Conservation (phyloP, 2,797 vertebrate genomes). For the Heliangelus exortis region DNA sequence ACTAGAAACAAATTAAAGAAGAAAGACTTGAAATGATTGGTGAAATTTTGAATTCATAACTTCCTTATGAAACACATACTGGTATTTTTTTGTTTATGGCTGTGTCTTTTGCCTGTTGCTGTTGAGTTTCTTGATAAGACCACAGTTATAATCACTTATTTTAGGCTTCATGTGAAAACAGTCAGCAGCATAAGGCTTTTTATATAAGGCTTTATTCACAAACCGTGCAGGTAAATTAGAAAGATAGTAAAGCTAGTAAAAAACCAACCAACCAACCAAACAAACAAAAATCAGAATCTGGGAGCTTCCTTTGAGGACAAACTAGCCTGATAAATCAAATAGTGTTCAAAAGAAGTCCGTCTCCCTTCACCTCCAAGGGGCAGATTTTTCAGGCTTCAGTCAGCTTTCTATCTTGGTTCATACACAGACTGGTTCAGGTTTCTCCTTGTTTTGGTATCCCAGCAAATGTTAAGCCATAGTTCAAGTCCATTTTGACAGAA, state of each 20-base stretch:
- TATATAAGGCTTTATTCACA: background rate
- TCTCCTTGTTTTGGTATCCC: background rate
- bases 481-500: background rate
- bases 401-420: background rate
- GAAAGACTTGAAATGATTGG: background rate
- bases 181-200: background rate
- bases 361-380: background rate
- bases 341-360: background rate
- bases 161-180: background rate
- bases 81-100: background rate
- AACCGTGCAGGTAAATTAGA: background rate
- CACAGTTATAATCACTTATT: background rate
- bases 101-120: background rate
- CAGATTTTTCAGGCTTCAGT: background rate
- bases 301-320: background rate
- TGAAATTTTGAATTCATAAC: conserved; percentile 9
- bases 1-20: conserved; percentile 39
- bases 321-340: background rate
- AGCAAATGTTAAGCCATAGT: background rate
- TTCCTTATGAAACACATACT: background rate
- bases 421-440: background rate
- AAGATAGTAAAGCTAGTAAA: background rate
- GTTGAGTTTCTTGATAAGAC: background rate
- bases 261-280: too few relatives aligned
- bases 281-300: background rate